Percentiles rank a stretch among this genome's conserved stretches.
These are phyloP conservation scores for Nymphalis polychloros DNA, from an alignment of 2,888 invertebrate species.

Conservation along the genomic window DNA sequence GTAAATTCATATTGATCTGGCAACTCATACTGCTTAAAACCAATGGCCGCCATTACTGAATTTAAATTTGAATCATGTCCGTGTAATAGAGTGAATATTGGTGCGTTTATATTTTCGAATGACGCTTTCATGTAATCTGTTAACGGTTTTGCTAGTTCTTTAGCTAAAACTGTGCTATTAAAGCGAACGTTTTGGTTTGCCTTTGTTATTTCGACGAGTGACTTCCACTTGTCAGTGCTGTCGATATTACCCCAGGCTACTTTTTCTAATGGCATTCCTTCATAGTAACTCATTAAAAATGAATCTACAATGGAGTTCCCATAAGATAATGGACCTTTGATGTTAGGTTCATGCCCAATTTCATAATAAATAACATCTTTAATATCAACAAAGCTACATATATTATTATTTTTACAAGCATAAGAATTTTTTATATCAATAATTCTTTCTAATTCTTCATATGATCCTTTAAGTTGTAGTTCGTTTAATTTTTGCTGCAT, in stretches of 20 bases:
- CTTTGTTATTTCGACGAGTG: slow-evolving; percentile 50
- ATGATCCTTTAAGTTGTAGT: slow-evolving; percentile 49
- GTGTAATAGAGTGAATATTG: slow-evolving; percentile 55
- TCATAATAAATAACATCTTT: slow-evolving; percentile 47
- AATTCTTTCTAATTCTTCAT: slow-evolving; percentile 53
- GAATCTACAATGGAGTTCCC: slow-evolving; percentile 57
- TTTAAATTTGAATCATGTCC: slow-evolving; percentile 69
- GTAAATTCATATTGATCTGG: slow-evolving; percentile 57
- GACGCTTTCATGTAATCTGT: slow-evolving; percentile 53
- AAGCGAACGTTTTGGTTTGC: slow-evolving; percentile 61
- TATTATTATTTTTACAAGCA: slow-evolving; percentile 49
- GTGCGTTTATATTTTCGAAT: slow-evolving; percentile 36
- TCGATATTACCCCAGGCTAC: slow-evolving; percentile 65
- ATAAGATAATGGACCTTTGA: slow-evolving; percentile 55
- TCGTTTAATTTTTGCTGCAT: slow-evolving; percentile 53
- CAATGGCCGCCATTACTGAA: slow-evolving; percentile 52
- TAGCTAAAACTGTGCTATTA: slow-evolving; percentile 49
- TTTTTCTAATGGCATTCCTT: slow-evolving; percentile 53
- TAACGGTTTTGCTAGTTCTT: slow-evolving; percentile 53
- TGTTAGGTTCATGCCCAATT: slow-evolving; percentile 55
- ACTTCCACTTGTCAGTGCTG: slow-evolving; percentile 51
- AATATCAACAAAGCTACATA: slow-evolving; percentile 54
- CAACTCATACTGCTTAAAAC: slow-evolving; percentile 52
- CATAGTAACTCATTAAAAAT: slow-evolving; percentile 68
- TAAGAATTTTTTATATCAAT: slow-evolving; percentile 55